Percentiles rank a stretch among this genome's conserved stretches.
Conservation (phyloP, 2,113 vertebrate genomes). For the Cervus canadensis region DNA sequence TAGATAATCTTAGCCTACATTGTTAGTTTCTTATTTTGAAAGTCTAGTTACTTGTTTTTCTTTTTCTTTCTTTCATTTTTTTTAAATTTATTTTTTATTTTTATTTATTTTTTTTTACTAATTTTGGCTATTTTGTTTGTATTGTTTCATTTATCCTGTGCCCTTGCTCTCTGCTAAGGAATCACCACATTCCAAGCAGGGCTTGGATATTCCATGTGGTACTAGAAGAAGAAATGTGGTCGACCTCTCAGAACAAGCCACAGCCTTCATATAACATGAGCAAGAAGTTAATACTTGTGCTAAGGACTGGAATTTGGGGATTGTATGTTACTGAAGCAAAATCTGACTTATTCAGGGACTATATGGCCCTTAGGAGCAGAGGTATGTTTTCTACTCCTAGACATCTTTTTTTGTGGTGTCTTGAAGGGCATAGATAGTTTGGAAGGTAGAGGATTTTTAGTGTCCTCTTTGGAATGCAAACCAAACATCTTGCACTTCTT, state of each 20-base stretch:
- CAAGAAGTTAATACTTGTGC: too few relatives aligned
- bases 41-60: background rate
- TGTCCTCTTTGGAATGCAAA: background rate
- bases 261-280: background rate
- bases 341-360: background rate
- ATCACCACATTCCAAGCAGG: background rate
- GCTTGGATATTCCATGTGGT: background rate
- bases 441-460: background rate
- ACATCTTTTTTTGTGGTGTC: background rate
- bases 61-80: accelerated
- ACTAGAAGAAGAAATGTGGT: background rate
- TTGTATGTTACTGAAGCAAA: background rate
- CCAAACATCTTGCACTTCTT: background rate
- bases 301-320: background rate
- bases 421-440: background rate
- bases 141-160: background rate
- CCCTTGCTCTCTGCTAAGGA: background rate
- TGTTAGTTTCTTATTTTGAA: background rate
- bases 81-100: background rate
- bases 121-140: background rate
- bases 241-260: background rate
- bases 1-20: background rate
- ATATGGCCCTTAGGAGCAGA: background rate
- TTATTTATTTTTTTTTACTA: background rate
- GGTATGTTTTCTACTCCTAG: background rate